Evolutionary conservation across 2,797 vertebrate genomes (phyloP).

Genomic region (Squalus acanthias): DNA sequence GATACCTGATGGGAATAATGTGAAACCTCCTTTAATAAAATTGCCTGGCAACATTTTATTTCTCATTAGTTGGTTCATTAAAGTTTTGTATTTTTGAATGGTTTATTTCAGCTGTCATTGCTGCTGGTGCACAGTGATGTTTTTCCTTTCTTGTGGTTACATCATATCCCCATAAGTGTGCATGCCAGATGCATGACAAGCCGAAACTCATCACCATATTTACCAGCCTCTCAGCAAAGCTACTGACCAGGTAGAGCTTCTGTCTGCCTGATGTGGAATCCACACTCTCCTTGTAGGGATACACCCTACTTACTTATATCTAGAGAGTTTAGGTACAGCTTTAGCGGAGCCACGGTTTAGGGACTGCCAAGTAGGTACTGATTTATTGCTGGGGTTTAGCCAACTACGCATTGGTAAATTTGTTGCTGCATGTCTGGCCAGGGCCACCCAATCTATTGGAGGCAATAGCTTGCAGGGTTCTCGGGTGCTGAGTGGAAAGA

Average conservation of each 20-base stretch:
- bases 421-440: background rate
- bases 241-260: background rate
- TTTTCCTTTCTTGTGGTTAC: background rate
- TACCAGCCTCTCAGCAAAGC: background rate
- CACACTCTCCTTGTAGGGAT: background rate
- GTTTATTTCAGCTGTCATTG: background rate
- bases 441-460: background rate
- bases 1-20: background rate
- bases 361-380: background rate
- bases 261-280: background rate
- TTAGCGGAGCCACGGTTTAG: background rate
- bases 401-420: background rate
- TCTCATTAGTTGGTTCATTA: background rate
- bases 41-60: background rate
- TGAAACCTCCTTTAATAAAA: background rate
- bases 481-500: background rate
- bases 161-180: background rate
- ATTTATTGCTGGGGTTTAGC: background rate
- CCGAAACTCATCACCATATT: background rate
- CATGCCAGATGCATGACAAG: background rate
- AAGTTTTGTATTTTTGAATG: background rate
- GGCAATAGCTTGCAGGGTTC: background rate
- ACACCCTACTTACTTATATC: background rate
- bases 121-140: conserved; percentile 10
- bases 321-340: background rate